phyloP scores from a whole-genome alignment of 1,140 invertebrate species.

The Neoseiulus cucumeris region DNA sequence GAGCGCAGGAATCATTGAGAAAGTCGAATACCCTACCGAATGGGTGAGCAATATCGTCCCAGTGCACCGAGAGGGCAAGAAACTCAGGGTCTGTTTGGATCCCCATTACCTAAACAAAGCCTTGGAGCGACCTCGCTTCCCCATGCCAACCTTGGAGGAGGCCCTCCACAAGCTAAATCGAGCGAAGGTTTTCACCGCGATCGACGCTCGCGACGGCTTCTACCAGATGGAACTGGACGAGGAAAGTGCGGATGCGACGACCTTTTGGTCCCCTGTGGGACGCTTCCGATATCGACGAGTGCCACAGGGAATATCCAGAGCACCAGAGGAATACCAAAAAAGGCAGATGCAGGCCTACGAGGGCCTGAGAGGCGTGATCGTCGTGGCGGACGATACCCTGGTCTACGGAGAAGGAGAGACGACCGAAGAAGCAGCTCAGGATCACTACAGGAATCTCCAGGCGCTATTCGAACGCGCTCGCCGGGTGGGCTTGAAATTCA shows the following conservation, averaged over 20 bases:
- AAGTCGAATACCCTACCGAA: background rate
- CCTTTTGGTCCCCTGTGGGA: too few species aligned
- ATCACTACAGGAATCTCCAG: background rate
- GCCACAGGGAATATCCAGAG: slow-evolving; percentile 9
- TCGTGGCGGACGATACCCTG: slow-evolving; percentile 17
- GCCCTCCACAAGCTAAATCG: too few species aligned
- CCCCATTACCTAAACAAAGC: background rate
- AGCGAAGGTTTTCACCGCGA: background rate
- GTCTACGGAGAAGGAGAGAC: slow-evolving; percentile 10
- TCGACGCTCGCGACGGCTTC: background rate
- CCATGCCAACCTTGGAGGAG: background rate
- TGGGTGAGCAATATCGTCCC: too few species aligned
- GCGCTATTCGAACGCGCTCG: background rate
- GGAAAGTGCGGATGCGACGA: background rate
- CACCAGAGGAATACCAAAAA: slow-evolving; percentile 17
- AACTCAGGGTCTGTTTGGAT: background rate
- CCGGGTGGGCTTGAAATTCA: background rate
- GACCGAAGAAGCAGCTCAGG: background rate
- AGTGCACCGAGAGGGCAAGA: background rate
- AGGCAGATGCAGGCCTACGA: slow-evolving; percentile 13
- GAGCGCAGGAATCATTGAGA: background rate
- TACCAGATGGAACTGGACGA: background rate
- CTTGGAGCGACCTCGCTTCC: background rate
- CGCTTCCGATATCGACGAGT: background rate
- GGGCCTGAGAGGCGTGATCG: slow-evolving; percentile 12